phyloP scores from a whole-genome alignment of 2,113 vertebrate genomes.

The Dicrurus megarhynchus region DNA sequence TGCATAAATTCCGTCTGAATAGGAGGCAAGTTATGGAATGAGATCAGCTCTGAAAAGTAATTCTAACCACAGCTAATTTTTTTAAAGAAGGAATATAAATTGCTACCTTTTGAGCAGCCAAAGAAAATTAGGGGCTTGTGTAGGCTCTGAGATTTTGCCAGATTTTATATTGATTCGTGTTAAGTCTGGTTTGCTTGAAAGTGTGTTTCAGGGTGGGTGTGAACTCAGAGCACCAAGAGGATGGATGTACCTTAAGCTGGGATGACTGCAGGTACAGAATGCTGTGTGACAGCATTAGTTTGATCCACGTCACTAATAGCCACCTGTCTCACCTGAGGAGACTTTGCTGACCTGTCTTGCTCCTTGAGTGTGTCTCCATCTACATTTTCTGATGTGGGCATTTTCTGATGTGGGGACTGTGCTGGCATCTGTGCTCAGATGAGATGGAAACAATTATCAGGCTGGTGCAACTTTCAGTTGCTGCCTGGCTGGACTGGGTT shows the following conservation, averaged over 20 bases:
- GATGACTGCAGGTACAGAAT: neutral
- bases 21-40: slow-evolving; percentile 13
- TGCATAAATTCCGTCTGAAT: slow-evolving; percentile 26
- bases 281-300: neutral
- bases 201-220: neutral
- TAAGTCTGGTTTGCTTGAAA: neutral
- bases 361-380: neutral
- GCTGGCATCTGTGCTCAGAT: neutral
- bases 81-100: neutral
- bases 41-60: slow-evolving; percentile 41
- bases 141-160: neutral
- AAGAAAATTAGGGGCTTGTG: neutral
- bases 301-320: neutral
- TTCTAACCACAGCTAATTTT: neutral
- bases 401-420: neutral
- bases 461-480: neutral
- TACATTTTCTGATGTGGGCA: neutral
- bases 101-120: neutral
- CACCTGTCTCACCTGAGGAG: neutral
- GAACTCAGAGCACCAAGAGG: neutral
- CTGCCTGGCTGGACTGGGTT: neutral
- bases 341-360: neutral
- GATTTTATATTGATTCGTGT: neutral
- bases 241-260: neutral
- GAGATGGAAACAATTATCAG: neutral